Conservation (phyloP, 2,113 vertebrate genomes). For the Hippocampus guttulatus region DNA sequence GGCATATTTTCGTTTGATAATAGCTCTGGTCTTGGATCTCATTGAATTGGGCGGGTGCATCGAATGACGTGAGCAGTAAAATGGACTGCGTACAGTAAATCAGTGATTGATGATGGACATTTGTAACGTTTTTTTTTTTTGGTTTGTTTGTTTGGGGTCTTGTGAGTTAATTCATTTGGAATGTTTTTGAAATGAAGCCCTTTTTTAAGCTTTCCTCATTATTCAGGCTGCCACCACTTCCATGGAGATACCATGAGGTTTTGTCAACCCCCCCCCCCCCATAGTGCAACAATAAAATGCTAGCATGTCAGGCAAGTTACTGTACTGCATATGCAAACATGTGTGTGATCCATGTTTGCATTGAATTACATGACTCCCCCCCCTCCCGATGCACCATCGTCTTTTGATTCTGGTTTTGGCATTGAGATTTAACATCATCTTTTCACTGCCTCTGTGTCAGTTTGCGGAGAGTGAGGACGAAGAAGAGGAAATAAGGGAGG, state of each 20-base stretch:
- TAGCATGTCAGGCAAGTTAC: constrained; percentile 53
- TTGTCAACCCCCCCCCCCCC: constrained; percentile 18
- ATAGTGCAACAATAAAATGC: constrained; percentile 41
- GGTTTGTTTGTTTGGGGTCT: too few species aligned
- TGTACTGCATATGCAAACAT: constrained; percentile 39
- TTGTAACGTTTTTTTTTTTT: not conserved
- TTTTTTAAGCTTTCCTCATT: not conserved
- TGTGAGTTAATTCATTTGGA: too few species aligned
- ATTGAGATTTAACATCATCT: constrained; percentile 16
- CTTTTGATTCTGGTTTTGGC: not conserved
- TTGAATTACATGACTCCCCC: constrained; percentile 4
- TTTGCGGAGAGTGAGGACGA: constrained; percentile 66
- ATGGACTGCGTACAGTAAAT: too few species aligned
- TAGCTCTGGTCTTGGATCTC: too few species aligned
- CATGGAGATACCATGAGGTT: not conserved
- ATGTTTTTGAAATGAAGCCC: too few species aligned
- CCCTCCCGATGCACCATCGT: not conserved
- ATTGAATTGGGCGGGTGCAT: too few species aligned
- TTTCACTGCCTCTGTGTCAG: constrained; percentile 45
- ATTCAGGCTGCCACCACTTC: not conserved
- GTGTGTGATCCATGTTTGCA: constrained; percentile 38
- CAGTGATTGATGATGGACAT: too few species aligned
- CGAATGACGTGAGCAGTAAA: too few species aligned
- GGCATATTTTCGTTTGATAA: too few species aligned
- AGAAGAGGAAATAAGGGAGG: constrained; percentile 43